Conservation (phyloP, 2,888 invertebrate species). For the Branchinecta sandiegonensis region DNA sequence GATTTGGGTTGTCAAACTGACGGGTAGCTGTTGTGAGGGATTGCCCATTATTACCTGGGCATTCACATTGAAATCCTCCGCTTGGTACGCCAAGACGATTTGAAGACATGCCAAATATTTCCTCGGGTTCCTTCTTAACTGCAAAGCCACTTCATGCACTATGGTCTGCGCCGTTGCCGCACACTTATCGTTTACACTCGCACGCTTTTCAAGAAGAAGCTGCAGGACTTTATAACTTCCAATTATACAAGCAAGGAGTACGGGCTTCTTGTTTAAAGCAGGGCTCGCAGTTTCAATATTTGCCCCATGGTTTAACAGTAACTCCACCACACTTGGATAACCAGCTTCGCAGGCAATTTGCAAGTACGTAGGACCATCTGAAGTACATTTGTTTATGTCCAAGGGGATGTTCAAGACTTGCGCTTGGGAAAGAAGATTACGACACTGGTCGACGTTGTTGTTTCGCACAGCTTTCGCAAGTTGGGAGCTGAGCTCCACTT, state of each 20-base stretch:
- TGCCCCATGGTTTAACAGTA: not conserved
- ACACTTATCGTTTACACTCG: not conserved
- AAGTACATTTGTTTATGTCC: not conserved
- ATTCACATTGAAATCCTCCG: conserved; percentile 2
- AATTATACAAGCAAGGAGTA: not conserved
- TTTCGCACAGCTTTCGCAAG: not conserved
- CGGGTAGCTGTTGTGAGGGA: no score
- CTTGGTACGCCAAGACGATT: not conserved
- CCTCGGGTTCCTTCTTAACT: not conserved
- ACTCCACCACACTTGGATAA: not conserved
- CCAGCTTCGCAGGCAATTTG: conserved; percentile 9
- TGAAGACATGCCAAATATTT: not conserved
- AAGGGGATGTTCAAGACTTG: not conserved
- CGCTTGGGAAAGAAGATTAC: not conserved
- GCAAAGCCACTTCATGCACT: not conserved
- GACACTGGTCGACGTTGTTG: not conserved
- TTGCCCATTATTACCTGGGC: not conserved
- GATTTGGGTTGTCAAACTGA: no score
- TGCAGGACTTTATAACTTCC: not conserved
- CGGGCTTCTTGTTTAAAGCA: not conserved
- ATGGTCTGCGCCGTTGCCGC: not conserved
- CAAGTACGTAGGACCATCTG: not conserved
- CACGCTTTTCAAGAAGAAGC: conserved; percentile 1
- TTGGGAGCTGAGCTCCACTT: not conserved
- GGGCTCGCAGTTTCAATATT: not conserved